Percentiles rank a stretch among this genome's conserved stretches.
phyloP scores from a whole-genome alignment of 2,113 vertebrate species.

The human (Homo sapiens) region DNA sequence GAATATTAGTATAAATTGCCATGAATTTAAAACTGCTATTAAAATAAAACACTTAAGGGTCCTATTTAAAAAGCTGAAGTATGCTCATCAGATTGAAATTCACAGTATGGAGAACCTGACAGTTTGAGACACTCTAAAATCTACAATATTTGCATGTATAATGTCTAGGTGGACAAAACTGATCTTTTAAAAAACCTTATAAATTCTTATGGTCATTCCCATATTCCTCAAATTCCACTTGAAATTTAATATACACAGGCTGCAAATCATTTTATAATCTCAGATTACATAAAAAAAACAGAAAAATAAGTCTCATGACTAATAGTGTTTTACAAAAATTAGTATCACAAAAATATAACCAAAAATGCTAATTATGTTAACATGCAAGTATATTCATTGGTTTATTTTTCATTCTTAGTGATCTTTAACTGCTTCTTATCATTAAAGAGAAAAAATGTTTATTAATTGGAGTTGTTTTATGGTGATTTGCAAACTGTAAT shows the following conservation, averaged over 20 bases:
- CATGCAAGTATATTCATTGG: neutral
- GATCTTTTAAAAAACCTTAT: neutral
- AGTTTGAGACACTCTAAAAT: conserved; percentile 4
- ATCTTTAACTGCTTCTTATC: neutral
- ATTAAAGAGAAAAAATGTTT: neutral
- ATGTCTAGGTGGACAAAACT: conserved; percentile 16
- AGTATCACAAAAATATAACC: neutral
- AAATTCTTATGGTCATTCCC: neutral
- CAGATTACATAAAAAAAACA: neutral
- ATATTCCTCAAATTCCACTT: neutral
- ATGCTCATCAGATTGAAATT: conserved; percentile 66
- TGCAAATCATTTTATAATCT: neutral
- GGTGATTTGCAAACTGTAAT: neutral
- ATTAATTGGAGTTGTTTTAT: neutral
- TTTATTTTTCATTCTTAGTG: neutral
- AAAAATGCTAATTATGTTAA: neutral
- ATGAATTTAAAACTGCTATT: neutral
- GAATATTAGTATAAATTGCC: conserved; percentile 5
- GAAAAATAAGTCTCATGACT: neutral
- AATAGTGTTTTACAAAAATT: neutral
- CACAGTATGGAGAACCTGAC: conserved; percentile 55
- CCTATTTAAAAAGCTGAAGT: conserved; percentile 36
- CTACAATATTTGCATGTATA: neutral
- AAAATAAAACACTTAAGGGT: conserved; percentile 61
- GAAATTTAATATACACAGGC: neutral